phyloP scores from a whole-genome alignment of 2,888 invertebrate species.

The Drosophila villosipedis region DNA sequence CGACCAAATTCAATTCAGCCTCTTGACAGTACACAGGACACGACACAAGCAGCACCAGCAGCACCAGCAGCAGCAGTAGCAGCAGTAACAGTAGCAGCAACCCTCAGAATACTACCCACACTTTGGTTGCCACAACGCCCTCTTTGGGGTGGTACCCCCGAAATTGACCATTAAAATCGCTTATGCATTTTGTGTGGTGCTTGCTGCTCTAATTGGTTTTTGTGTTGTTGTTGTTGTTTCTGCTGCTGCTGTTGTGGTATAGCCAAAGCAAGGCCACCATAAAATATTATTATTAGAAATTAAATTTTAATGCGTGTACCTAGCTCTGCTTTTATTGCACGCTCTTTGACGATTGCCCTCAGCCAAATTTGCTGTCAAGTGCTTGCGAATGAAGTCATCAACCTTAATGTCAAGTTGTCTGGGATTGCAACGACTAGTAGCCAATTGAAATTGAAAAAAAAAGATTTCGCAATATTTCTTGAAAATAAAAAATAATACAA shows the following conservation, averaged over 20 bases:
- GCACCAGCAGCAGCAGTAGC: not conserved
- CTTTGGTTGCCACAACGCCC: not conserved
- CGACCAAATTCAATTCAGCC: constrained; percentile 56
- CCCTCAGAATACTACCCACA: constrained; percentile 3
- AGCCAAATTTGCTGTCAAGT: constrained; percentile 26
- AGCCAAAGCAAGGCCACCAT: constrained; percentile 37
- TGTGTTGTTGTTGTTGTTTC: constrained; percentile 12
- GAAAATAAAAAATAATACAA: no score
- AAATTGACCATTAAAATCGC: constrained; percentile 72
- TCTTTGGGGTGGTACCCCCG: constrained; percentile 21
- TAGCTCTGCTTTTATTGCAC: constrained; percentile 52
- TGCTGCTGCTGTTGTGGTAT: constrained; percentile 7
- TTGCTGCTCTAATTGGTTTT: constrained; percentile 63
- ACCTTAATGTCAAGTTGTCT: constrained; percentile 45
- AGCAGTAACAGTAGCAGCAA: constrained; percentile 5
- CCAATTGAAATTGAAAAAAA: constrained; percentile 8
- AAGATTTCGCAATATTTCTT: not conserved
- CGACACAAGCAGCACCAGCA: constrained; percentile 14
- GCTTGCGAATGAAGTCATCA: constrained; percentile 46
- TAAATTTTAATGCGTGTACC: constrained; percentile 58
- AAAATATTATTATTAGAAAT: constrained; percentile 73
- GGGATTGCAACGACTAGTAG: constrained; percentile 10
- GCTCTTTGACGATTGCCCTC: constrained; percentile 39
- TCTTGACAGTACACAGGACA: constrained; percentile 15
- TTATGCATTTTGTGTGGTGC: constrained; percentile 66